Base-by-base conservation (phyloP, 1,140 invertebrate species). In the Nephotettix cincticeps region DNA sequence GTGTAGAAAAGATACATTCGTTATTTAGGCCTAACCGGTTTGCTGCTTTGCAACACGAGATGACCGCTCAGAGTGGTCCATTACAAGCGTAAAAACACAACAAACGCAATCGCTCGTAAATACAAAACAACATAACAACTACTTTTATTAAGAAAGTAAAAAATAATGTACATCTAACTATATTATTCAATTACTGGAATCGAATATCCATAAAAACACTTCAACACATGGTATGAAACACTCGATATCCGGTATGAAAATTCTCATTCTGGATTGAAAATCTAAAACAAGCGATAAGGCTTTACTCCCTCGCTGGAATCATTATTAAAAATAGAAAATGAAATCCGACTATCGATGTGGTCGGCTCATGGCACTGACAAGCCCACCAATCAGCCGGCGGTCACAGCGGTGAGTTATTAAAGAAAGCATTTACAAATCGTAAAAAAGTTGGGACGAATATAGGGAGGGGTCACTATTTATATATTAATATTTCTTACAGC, bases 241-340 rank as follows among this genome's bases (percentile, higher is more conserved):
- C 40, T 43, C 47, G 65, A 65, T 25, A 63, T 45, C 61, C 68
- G 61, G 69, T 71, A 71, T 71, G 63, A 71, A 71, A 70, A 70
- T 61, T 71, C 61, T 45, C 65, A 68, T 51, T 56, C 43, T 47
- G 47, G 29, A 54, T 51, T 32, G 54, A 71, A 71, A 68, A 56
- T 68, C 65, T 67, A 71, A 61, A 71, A 43, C 40, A 71, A 68
- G 63, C 70, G 51, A 47, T 67, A 71, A 71, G 70, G 70, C 70
- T 58, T 71, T 71, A 71, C 25, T 67, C 45, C 64, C 21, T 21
- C 28, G 14, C 51, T 25, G 58, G 70, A 54, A 51, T 27, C 28
- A 51, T 71, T 67, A 58, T 71, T 65, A 67, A 71, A 68, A 67
- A 64, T 71, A 71, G 70, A 68, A 71, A 71, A 71, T 67, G 30